These are phyloP conservation scores for Cantharis rufa DNA, from an alignment of 2,888 invertebrate species.

Conservation along the genomic window DNA sequence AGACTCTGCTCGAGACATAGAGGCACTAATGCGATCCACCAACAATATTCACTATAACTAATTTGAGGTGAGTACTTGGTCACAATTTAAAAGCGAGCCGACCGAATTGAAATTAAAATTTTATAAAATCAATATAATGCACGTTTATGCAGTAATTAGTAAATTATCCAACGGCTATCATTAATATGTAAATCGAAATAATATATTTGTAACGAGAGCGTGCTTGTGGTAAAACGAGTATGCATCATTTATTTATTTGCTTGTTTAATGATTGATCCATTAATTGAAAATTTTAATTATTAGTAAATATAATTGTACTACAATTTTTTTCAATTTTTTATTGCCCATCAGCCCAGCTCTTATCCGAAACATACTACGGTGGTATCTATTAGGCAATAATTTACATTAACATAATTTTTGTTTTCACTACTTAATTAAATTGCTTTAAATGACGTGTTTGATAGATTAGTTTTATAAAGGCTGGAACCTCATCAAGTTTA, in stretches of 20 bases:
- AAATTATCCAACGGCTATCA: constrained; percentile 41
- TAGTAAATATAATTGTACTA: not conserved
- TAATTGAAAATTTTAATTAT: not conserved
- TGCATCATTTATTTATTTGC: not conserved
- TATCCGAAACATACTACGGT: not conserved
- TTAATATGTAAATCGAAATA: constrained; percentile 38
- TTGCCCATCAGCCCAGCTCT: not conserved
- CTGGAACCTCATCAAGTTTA: not conserved
- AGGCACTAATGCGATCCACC: constrained; percentile 46
- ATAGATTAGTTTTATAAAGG: not conserved
- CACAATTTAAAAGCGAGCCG: constrained; percentile 47
- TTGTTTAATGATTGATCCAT: not conserved
- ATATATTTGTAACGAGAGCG: constrained; percentile 11
- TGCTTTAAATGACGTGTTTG: not conserved
- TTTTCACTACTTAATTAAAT: not conserved
- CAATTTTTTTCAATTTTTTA: too few relatives aligned
- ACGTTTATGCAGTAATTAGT: constrained; percentile 52
- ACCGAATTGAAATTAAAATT: constrained; percentile 50
- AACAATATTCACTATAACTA: constrained; percentile 50
- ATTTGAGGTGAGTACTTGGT: constrained; percentile 34
- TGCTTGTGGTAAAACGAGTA: not conserved
- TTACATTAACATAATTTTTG: not conserved
- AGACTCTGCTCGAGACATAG: constrained; percentile 44
- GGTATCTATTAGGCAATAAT: not conserved
- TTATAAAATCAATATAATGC: constrained; percentile 45